Conservation (phyloP, 2,797 vertebrate species). For the Spea hammondii region DNA sequence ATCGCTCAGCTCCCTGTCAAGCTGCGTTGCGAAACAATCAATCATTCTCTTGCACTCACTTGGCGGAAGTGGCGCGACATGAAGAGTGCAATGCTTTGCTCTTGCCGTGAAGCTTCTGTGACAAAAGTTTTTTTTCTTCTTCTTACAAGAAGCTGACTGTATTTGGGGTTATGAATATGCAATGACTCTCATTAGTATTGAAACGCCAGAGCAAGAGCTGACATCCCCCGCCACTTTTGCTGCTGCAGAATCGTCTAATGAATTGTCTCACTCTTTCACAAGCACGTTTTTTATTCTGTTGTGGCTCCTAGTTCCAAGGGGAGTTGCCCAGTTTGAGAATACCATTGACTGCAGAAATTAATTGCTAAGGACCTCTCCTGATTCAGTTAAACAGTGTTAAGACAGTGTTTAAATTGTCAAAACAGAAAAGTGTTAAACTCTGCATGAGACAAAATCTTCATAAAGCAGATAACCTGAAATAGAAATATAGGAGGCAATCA, state of each 20-base stretch:
- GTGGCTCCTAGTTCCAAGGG: conserved; percentile 63
- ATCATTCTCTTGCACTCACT: conserved; percentile 78
- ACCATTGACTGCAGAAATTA: conserved; percentile 68
- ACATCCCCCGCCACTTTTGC: conserved; percentile 73
- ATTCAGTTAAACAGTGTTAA: conserved; percentile 66
- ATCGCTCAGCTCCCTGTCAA: conserved; percentile 88
- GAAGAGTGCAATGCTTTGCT: conserved; percentile 73
- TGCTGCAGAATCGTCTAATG: conserved; percentile 74
- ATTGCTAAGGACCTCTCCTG: conserved; percentile 63
- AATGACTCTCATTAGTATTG: conserved; percentile 83
- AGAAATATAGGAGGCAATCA: conserved; percentile 28
- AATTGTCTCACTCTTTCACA: conserved; percentile 75
- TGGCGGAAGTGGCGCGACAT: conserved; percentile 69
- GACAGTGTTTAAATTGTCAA: conserved; percentile 63
- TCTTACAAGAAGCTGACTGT: conserved; percentile 74
- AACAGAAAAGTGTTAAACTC: conserved; percentile 64
- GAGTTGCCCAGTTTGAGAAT: conserved; percentile 68
- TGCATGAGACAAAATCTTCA: conserved; percentile 48
- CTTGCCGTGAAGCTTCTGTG: conserved; percentile 69
- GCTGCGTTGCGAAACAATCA: conserved; percentile 90
- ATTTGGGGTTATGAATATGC: conserved; percentile 86
- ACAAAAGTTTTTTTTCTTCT: conserved; percentile 67
- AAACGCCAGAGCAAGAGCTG: conserved; percentile 70
- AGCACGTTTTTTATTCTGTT: conserved; percentile 64
- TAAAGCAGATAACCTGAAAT: conserved; percentile 46